Evolutionary conservation across 1,140 invertebrate genomes (phyloP), one percentile per base, ranked within the genome.

Genomic region (Carcinoscorpius rotundicauda): DNA sequence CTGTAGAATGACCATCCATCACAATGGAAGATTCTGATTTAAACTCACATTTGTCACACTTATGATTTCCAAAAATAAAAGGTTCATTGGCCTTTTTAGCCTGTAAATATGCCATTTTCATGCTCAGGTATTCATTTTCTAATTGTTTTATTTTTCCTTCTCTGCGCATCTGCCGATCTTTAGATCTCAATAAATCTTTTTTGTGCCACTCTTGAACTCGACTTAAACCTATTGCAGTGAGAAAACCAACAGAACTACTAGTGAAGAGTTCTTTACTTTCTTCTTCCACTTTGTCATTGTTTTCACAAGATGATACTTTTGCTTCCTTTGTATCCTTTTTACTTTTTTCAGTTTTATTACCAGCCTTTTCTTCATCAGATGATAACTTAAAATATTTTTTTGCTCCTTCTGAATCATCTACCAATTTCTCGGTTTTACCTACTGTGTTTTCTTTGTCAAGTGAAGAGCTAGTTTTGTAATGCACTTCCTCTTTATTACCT

Each of bases 191-290:
- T 60, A 96, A 79, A 81, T 97, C 93, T 52, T 84, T 85, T 79
- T 97, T 93, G 5, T 96, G 92, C 76, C 85, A 90, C 75, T 97
- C 92, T 76, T 94, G 91, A 3, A 94, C 92, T 64, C 96, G 81
- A 76, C 89, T 91, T 61, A 91, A 81, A 6, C 94, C 93, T 68
- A 97, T 89, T 72, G 93, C 89, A 76, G 89, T 89, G 70, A 97
- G 91, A 75, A 97, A 93, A 75, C 92, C 91, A 29, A 29, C 29
- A 29, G 29, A 0, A 29, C 29, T 29, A 29, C 29, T 29, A 29
- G 29, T 29, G 29, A 29, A 29, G 29, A 29, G 29, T 29, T 29
- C 29, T 29, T 29, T 29, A 29, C 29, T 29, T 29, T 29, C 29
- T 29, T 29, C 29, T 29, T 29, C 29, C 29, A 29, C 29, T 29